Evolutionary conservation across 2,113 vertebrate genomes (phyloP).

Genomic region (Rhinogobius similis): DNA sequence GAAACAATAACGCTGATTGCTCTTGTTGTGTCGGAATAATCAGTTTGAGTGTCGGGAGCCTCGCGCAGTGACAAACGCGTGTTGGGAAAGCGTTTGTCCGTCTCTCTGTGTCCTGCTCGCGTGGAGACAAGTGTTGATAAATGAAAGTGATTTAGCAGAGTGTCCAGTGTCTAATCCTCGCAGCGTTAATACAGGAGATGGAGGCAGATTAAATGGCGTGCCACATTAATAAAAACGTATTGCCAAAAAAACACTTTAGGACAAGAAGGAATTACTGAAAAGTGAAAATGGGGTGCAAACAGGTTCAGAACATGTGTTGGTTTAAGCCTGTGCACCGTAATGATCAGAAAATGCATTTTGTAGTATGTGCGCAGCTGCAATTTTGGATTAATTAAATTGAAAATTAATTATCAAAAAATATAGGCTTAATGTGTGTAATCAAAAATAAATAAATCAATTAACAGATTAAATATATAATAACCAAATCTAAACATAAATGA

Average conservation of each 20-base stretch:
- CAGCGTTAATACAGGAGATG: constrained; percentile 74
- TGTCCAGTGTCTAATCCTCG: constrained; percentile 72
- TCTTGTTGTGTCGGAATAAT: constrained; percentile 69
- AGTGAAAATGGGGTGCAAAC: constrained; percentile 3
- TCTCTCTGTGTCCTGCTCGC: constrained; percentile 2
- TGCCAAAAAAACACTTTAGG: constrained; percentile 39
- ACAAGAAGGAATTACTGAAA: constrained; percentile 3
- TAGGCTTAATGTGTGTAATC: too few relatives aligned
- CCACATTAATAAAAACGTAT: constrained; percentile 60
- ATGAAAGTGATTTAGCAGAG: constrained; percentile 74
- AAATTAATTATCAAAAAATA: too few relatives aligned
- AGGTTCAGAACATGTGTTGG: too few relatives aligned
- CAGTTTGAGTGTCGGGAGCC: constrained; percentile 69
- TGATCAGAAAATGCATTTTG: background rate
- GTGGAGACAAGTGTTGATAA: constrained; percentile 62
- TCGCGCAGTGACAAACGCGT: constrained; percentile 20
- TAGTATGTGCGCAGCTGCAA: too few relatives aligned
- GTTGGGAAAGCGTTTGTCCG: constrained; percentile 9
- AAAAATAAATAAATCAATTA: too few relatives aligned
- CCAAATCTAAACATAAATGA: too few relatives aligned
- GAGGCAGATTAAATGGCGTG: constrained; percentile 71
- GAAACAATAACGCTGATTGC: constrained; percentile 76
- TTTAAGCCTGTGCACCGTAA: background rate
- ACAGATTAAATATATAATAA: too few relatives aligned
- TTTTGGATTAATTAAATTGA: too few relatives aligned